Evolutionary conservation across 2,113 vertebrate species (phyloP), one percentile per base, ranked within the genome.

Genomic region (Chelonoidis abingdonii): DNA sequence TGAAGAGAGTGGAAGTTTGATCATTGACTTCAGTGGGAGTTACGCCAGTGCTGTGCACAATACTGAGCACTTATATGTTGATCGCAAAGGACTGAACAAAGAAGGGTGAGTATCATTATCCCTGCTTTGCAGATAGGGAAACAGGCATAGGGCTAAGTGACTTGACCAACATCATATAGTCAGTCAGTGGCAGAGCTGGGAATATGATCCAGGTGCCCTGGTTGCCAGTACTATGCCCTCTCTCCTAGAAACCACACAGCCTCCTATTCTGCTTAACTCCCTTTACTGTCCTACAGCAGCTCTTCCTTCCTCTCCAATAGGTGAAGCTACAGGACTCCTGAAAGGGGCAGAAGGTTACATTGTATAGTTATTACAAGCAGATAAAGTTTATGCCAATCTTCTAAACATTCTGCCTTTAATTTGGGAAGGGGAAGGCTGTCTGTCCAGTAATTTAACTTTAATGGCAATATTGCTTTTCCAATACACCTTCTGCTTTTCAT

Each of bases 401-500:
- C 78, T 3, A 83, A 84, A 2, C 35, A 86, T 62, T 87, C 80
- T 91, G 94, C 86, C 92, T 86, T 72, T 0, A 0, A 41, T 0
- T 13, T 86, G 94, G 87, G 94, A 94, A 87, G 87, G 96, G 90
- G 89, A 91, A 79, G 2, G 24, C 76, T 94, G 89, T 3, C 89
- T 93, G 87, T 96, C 65, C 89, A 80, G 95, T 65, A 52, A 97
- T 92, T 94, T 29, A 8, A 12, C 19, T 59, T 90, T 83, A 91
- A 50, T 97, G 97, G 92, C 80, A 96, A 94, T 94, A 72, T 12
- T 92, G 65, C 93, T 95, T 76, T 94, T 89, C 86, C 95, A 94
- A 54, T 88, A 79, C 90, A 88, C 89, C 96, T 97, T 95, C 96
- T 95, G 89, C 56, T 93, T 96, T 96, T 94, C 92, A 94, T 97